Evolutionary conservation across 2,888 invertebrate species (phyloP).

Genomic region (Crossocerus cetratus): DNA sequence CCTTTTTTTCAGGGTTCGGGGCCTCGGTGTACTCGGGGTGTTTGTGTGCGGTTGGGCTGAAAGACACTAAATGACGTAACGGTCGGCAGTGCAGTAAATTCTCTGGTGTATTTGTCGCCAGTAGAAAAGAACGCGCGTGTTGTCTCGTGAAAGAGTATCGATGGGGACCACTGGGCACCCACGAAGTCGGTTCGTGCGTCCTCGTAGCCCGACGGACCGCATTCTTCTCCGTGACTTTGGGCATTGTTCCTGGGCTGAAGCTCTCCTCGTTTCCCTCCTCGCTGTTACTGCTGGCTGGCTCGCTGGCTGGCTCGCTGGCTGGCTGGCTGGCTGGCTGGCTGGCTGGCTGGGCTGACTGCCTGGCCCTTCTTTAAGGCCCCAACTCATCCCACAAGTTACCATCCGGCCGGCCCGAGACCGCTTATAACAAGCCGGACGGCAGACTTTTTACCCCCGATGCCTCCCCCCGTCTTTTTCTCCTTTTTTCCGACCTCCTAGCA

Average conservation of each 20-base stretch:
- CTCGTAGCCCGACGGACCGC: constrained; percentile 74
- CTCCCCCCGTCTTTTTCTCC: constrained; percentile 58
- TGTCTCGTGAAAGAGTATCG: constrained; percentile 49
- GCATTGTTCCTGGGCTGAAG: constrained; percentile 73
- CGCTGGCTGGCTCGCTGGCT: constrained; percentile 46
- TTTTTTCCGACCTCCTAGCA: constrained; percentile 43
- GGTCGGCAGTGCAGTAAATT: constrained; percentile 67
- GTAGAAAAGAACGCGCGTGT: constrained; percentile 48
- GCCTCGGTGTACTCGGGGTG: constrained; percentile 6
- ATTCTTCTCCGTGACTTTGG: constrained; percentile 75
- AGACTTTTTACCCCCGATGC: constrained; percentile 62
- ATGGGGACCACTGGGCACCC: constrained; percentile 47
- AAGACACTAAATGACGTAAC: constrained; percentile 64
- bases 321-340: background rate
- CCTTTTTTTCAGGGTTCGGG: background rate
- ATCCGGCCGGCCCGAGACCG: constrained; percentile 52
- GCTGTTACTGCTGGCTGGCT: constrained; percentile 37
- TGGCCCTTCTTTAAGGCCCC: constrained; percentile 42
- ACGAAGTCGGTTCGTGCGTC: constrained; percentile 51
- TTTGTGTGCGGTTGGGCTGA: constrained; percentile 35
- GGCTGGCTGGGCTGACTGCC: constrained; percentile 16
- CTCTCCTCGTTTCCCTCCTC: constrained; percentile 56
- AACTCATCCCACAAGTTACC: constrained; percentile 48
- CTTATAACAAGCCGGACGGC: constrained; percentile 71
- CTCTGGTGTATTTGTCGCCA: constrained; percentile 69